Evolutionary conservation across 1,140 invertebrate species (phyloP).

Genomic region (Drosophila lowei): DNA sequence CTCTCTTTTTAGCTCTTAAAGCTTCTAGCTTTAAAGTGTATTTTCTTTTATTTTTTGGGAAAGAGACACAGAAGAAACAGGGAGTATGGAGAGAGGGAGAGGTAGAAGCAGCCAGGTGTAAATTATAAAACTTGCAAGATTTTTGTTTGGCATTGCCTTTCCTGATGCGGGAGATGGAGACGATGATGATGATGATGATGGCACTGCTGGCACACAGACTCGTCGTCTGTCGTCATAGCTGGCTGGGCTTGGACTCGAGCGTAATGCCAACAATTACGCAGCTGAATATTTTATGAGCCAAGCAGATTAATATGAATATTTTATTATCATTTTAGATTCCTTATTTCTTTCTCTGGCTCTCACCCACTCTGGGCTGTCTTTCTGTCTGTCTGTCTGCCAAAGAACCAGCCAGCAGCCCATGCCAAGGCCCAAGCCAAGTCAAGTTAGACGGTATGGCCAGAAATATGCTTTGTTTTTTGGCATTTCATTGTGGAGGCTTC

Average conservation of each 20-base stretch:
- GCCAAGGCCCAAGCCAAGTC: constrained; percentile 28
- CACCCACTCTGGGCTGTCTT: background rate
- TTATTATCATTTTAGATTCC: constrained; percentile 82
- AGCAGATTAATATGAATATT: constrained; percentile 83
- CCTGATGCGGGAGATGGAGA: background rate
- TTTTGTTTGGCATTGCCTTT: constrained; percentile 67
- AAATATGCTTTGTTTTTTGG: constrained; percentile 79
- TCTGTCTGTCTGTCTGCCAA: background rate
- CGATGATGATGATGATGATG: constrained; percentile 7
- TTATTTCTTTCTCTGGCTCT: constrained; percentile 38
- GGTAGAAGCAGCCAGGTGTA: constrained; percentile 71
- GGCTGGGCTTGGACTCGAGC: constrained; percentile 43
- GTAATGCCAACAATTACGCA: constrained; percentile 81
- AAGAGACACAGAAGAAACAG: constrained; percentile 1
- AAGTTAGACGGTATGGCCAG: constrained; percentile 61
- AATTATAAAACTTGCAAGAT: constrained; percentile 74
- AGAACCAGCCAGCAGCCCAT: constrained; percentile 13
- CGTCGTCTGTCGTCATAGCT: constrained; percentile 44
- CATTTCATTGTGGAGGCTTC: constrained; percentile 48
- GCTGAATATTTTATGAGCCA: constrained; percentile 80
- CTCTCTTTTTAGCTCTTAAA: constrained; percentile 7
- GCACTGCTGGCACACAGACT: constrained; percentile 25
- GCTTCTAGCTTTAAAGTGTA: background rate
- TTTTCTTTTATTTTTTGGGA: background rate
- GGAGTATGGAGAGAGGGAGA: background rate